Evolutionary conservation across 2,113 vertebrate species (phyloP), one percentile per base, ranked within the genome.

Genomic region (Spizaetus ornatus): DNA sequence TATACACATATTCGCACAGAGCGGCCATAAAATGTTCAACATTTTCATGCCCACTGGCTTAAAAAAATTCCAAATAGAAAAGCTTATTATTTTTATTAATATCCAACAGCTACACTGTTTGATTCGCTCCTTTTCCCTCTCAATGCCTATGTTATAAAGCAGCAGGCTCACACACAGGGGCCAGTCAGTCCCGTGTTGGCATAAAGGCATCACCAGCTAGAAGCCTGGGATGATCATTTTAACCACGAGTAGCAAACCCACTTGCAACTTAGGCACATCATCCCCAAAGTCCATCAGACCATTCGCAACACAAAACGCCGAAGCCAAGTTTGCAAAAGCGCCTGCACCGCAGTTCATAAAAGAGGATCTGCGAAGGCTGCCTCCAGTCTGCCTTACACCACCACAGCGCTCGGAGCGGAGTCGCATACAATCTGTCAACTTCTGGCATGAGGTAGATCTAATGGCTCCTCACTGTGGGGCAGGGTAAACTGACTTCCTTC

Each of bases 1-100:
- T 19, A 91, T 76, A 93, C 74, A 31, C 72, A 16, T 65, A 90
- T 90, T 90, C 55, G 18, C 42, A 47, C 38, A 43, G 83, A 74
- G 59, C 9, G 0, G 56, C 86, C 82, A 13, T 53, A 74, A 76
- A 71, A 52, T 3, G 13, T 48, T 47, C 70, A 70, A 56, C 36
- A 6, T 82, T 77, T 90, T 59, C 84, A 32, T 70, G 84, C 86
- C 87, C n/a, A 8, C 38, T 62, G n/a, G 43, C 62, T 85, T 70
- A 42, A 85, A 93, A 62, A 81, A 90, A 48, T 0, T 50, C 62
- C 36, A 23, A 63, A 74, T 14, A 79, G 56, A 82, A 96, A 88
- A 89, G 16, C 62, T n/a, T 80, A 87, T 82, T 94, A 85, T 95
- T 95, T 93, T 79, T 86, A 94, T 76, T 91, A 93, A 94, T 89